Evolutionary conservation across 2,113 vertebrate species (phyloP).

Genomic region (Macrotis lagotis): DNA sequence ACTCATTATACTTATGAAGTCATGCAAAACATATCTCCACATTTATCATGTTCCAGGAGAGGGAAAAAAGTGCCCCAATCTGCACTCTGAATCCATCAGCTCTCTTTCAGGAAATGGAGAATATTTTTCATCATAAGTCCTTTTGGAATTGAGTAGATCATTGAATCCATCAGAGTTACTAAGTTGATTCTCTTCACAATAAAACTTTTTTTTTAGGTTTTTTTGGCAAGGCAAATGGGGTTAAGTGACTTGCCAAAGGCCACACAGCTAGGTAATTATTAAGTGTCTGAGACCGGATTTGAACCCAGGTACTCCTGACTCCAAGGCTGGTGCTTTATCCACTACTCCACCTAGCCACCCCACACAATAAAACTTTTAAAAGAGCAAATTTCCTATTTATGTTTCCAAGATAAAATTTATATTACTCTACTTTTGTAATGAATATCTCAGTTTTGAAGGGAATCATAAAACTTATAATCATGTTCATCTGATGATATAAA

Average conservation of each 20-base stretch:
- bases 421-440: not conserved
- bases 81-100: not conserved
- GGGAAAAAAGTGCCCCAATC: not conserved
- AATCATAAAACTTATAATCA: not conserved
- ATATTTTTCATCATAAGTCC: not conserved
- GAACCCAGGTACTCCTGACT: no score
- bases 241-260: no score
- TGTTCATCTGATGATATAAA: not conserved
- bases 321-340: no score
- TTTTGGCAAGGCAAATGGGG: no score
- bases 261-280: no score
- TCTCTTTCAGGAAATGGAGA: not conserved
- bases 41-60: not conserved
- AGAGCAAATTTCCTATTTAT: not conserved
- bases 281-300: no score
- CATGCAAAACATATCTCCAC: not conserved
- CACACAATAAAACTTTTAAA: not conserved
- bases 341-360: no score
- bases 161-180: not conserved
- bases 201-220: no score
- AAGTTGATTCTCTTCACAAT: not conserved
- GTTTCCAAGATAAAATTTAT: not conserved
- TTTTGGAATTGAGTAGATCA: not conserved
- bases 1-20: not conserved
- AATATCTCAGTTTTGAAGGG: not conserved